Evolutionary conservation across 2,113 vertebrate species (phyloP).

Genomic region (Aegypius monachus): DNA sequence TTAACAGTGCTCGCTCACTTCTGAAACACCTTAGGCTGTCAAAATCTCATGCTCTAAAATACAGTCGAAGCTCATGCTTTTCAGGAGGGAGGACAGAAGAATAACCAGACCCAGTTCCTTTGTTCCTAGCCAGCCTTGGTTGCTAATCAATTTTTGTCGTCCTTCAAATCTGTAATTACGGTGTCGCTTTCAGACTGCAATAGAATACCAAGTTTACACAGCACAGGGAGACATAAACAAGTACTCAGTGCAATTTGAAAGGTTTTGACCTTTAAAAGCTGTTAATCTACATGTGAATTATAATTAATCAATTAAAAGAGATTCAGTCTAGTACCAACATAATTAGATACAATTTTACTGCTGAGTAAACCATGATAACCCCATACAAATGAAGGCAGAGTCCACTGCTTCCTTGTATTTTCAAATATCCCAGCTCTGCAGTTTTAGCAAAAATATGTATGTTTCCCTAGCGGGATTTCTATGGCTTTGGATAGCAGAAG

Average conservation of each 20-base stretch:
- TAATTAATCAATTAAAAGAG: slow-evolving; percentile 69
- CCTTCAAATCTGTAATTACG: slow-evolving; percentile 61
- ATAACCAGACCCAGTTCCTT: not conserved
- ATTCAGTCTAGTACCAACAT: slow-evolving; percentile 69
- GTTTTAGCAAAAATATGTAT: not conserved
- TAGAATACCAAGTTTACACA: slow-evolving; percentile 64
- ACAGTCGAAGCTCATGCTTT: not conserved
- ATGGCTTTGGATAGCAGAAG: not conserved
- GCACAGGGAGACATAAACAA: slow-evolving; percentile 65
- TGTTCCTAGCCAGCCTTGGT: slow-evolving; percentile 9
- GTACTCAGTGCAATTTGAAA: slow-evolving; percentile 59
- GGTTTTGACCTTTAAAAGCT: slow-evolving; percentile 68
- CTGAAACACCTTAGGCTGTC: not conserved
- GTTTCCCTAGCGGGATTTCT: not conserved
- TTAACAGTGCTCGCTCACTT: not conserved
- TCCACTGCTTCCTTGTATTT: slow-evolving; percentile 1
- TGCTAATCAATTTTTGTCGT: slow-evolving; percentile 41
- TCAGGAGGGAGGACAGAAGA: slow-evolving; percentile 10
- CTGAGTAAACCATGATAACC: slow-evolving; percentile 23
- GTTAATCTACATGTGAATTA: slow-evolving; percentile 62
- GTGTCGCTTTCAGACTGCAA: slow-evolving; percentile 61
- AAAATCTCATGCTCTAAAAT: not conserved
- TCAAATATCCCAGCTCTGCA: not conserved
- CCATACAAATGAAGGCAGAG: slow-evolving; percentile 22
- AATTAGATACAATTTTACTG: slow-evolving; percentile 65